Percentiles rank a stretch among this genome's conserved stretches.
These are phyloP conservation scores for Pristionchus maxplancki DNA, from an alignment of 2,888 invertebrate genomes.

Conservation along the genomic window DNA sequence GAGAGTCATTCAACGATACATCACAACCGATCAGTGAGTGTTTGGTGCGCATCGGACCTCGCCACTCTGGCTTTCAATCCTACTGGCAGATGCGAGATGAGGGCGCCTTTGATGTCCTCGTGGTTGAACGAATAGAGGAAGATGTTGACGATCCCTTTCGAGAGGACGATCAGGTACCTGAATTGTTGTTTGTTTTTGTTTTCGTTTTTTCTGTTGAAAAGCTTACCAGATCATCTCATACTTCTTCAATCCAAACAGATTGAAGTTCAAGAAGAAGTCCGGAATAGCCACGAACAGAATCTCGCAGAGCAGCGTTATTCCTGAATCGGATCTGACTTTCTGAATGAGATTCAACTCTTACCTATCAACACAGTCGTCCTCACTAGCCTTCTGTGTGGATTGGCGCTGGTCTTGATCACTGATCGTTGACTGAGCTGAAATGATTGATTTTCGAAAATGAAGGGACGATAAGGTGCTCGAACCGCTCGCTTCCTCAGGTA, in stretches of 20 bases:
- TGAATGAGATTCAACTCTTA: background rate
- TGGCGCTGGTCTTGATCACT: background rate
- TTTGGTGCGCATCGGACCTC: background rate
- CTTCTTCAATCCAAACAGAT: conserved; percentile 50
- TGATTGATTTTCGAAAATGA: background rate
- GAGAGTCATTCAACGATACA: background rate
- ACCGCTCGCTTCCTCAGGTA: conserved; percentile 7
- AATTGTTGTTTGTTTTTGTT: background rate
- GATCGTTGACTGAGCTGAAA: background rate
- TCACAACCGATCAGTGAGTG: background rate
- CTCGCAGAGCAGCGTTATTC: conserved; percentile 47
- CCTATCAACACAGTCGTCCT: conserved; percentile 38
- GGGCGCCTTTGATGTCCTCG: conserved; percentile 47
- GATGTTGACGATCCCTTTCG: conserved; percentile 50
- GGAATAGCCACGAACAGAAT: conserved; percentile 48
- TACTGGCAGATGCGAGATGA: background rate
- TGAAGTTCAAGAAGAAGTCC: conserved; percentile 51
- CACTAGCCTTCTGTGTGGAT: conserved; percentile 39
- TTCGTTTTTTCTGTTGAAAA: background rate
- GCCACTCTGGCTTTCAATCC: background rate
- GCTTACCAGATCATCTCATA: conserved; percentile 50
- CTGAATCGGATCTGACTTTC: background rate
- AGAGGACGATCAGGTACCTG: conserved; percentile 52
- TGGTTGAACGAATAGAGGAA: conserved; percentile 51
- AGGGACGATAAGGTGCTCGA: background rate